Percentiles rank a stretch among this genome's conserved stretches.
These are phyloP conservation scores for Neelides folsomi DNA, from an alignment of 2,888 invertebrate species.

Conservation along the genomic window DNA sequence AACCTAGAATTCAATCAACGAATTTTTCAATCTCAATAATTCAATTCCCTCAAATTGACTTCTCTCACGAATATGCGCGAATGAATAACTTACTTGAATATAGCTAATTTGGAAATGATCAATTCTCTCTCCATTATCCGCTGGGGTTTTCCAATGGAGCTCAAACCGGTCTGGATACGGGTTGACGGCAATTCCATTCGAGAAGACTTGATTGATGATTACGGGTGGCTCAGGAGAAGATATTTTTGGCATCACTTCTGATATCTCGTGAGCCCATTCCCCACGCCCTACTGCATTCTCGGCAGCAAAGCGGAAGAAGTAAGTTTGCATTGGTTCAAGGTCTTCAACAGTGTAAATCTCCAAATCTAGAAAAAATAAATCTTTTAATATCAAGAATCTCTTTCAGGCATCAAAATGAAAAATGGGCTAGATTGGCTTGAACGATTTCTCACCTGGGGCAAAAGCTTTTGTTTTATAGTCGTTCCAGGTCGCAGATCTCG, in stretches of 20 bases:
- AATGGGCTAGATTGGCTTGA: neutral
- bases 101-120: conserved; percentile 65
- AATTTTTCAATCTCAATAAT: no score
- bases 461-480: neutral
- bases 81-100: conserved; percentile 53
- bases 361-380: conserved; percentile 45
- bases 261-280: conserved; percentile 52
- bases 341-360: conserved; percentile 61
- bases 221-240: conserved; percentile 62
- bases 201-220: conserved; percentile 42
- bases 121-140: conserved; percentile 79
- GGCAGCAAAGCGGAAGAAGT: conserved; percentile 72
- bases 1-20: no score
- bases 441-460: neutral
- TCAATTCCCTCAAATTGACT: no score
- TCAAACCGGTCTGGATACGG: conserved; percentile 65
- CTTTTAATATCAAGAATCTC: conserved; percentile 7
- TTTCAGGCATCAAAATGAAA: neutral
- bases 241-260: conserved; percentile 58
- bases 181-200: conserved; percentile 44
- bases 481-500: conserved; percentile 38
- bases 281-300: conserved; percentile 70
- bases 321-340: conserved; percentile 59
- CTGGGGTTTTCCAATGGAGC: conserved; percentile 68
- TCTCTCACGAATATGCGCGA: no score